Percentiles rank a stretch among this genome's conserved stretches.
These are phyloP conservation scores for Augochlorella aurata DNA, from an alignment of 2,888 invertebrate genomes.

Conservation along the genomic window DNA sequence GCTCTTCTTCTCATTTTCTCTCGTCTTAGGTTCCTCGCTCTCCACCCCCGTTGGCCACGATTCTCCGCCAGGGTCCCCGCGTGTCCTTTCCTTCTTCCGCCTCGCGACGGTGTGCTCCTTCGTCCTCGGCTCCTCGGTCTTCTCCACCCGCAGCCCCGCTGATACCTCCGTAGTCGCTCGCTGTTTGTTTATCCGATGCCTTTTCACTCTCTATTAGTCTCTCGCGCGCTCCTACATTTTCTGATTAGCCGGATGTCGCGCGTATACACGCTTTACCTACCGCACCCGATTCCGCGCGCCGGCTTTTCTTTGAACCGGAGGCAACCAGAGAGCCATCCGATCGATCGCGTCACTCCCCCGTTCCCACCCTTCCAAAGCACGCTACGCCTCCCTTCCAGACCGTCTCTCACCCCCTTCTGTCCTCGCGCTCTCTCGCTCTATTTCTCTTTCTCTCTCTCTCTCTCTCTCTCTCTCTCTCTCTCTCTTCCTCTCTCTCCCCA, in stretches of 20 bases:
- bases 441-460: not conserved
- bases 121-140: conserved; percentile 4
- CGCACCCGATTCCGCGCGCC: conserved; percentile 72
- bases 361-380: conserved; percentile 1
- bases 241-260: conserved; percentile 80
- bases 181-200: conserved; percentile 82
- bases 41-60: not conserved
- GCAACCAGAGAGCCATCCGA: conserved; percentile 72
- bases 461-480: not conserved
- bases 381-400: not conserved
- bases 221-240: conserved; percentile 80
- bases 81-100: conserved; percentile 24
- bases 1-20: conserved; percentile 32
- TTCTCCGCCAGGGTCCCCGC: not conserved
- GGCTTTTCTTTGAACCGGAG: conserved; percentile 76
- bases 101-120: not conserved
- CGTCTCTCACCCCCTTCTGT: not conserved
- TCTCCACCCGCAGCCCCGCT: not conserved
- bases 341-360: conserved; percentile 66
- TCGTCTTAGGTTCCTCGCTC: not conserved
- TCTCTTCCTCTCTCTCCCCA: not conserved
- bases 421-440: not conserved
- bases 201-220: conserved; percentile 82
- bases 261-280: conserved; percentile 72
- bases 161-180: conserved; percentile 55